Evolutionary conservation across 2,888 invertebrate species (phyloP).

Genomic region (Cynaeus angustus): DNA sequence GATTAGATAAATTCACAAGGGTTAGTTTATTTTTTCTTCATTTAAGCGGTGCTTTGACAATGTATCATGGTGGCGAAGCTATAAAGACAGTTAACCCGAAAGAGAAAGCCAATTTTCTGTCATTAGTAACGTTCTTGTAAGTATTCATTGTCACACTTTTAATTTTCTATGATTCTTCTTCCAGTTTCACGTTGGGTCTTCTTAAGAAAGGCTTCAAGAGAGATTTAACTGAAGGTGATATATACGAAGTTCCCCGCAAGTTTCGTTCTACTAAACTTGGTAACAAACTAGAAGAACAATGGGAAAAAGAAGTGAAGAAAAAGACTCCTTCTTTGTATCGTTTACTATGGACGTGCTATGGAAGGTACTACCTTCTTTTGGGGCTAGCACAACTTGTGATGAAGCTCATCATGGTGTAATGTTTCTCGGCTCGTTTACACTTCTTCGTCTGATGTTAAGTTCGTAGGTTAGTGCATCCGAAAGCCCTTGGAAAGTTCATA

Average conservation of each 20-base stretch:
- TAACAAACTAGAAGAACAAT: slow-evolving; percentile 68
- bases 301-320: slow-evolving; percentile 52
- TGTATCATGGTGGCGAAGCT: slow-evolving; percentile 74
- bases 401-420: slow-evolving; percentile 57
- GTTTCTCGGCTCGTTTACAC: slow-evolving; percentile 6
- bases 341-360: slow-evolving; percentile 60
- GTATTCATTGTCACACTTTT: slow-evolving; percentile 59
- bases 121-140: slow-evolving; percentile 81
- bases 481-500: slow-evolving; percentile 78
- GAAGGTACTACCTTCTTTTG: slow-evolving; percentile 56
- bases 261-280: slow-evolving; percentile 70
- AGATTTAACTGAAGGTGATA: slow-evolving; percentile 77
- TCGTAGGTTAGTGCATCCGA: slow-evolving; percentile 49
- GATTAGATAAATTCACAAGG: slow-evolving; percentile 58
- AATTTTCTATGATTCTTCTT: slow-evolving; percentile 50
- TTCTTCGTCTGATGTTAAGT: slow-evolving; percentile 5
- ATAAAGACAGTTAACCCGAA: slow-evolving; percentile 77
- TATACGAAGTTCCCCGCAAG: slow-evolving; percentile 73
- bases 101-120: slow-evolving; percentile 77
- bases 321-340: slow-evolving; percentile 58
- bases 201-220: slow-evolving; percentile 78
- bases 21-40: background rate
- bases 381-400: slow-evolving; percentile 53
- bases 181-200: slow-evolving; percentile 79
- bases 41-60: slow-evolving; percentile 54